phyloP scores from a whole-genome alignment of 2,113 vertebrate species.

The Dermatemys mawii region DNA sequence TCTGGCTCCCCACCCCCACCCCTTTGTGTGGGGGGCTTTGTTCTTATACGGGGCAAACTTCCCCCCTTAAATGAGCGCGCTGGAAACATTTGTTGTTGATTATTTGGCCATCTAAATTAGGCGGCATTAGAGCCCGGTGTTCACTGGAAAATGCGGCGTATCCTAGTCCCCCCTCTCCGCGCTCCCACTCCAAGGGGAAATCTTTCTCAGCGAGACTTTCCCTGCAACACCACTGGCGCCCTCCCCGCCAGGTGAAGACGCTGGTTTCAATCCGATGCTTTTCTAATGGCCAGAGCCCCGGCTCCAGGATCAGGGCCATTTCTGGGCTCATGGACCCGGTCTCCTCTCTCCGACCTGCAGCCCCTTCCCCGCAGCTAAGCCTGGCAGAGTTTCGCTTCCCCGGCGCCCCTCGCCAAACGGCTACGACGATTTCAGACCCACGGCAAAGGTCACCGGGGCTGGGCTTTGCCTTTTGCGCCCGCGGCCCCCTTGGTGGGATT shows the following conservation, averaged over 20 bases:
- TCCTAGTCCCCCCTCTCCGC: neutral
- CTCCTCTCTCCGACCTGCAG: no score
- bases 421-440: no score
- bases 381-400: no score
- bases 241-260: no score
- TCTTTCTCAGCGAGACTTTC: neutral
- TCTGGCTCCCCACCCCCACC: neutral
- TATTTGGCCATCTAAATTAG: constrained; percentile 31
- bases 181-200: neutral
- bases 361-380: no score
- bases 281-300: no score
- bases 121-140: neutral
- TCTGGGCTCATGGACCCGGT: no score
- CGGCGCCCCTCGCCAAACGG: no score
- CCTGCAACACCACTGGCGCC: neutral
- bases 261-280: neutral
- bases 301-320: no score
- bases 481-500: no score
- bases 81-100: constrained; percentile 74
- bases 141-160: neutral
- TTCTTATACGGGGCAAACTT: constrained; percentile 23
- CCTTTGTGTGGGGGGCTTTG: neutral
- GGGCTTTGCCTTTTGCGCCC: neutral
- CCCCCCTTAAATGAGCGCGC: constrained; percentile 15
- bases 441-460: no score